These are phyloP conservation scores for Ditula angustiorana DNA, from an alignment of 2,888 invertebrate species.

Conservation along the genomic window DNA sequence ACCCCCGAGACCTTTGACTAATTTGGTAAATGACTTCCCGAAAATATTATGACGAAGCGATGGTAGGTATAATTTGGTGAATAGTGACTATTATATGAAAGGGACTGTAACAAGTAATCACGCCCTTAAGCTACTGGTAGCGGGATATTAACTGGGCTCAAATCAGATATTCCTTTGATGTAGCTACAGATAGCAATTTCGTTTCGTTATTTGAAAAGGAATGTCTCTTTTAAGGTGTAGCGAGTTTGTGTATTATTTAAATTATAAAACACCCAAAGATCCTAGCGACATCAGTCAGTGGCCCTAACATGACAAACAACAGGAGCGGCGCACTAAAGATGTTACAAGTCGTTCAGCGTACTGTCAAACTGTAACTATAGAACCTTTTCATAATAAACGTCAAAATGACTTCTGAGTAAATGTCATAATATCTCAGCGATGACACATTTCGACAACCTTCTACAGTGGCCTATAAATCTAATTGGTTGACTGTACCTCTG, in stretches of 20 bases:
- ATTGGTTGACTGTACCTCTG: no score
- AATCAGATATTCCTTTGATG: background rate
- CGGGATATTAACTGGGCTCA: background rate
- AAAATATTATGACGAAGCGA: slow-evolving; percentile 40
- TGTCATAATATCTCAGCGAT: no score
- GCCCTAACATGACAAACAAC: no score
- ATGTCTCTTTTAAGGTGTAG: background rate
- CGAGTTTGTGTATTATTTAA: background rate
- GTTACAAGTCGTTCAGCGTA: no score
- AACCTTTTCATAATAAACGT: no score
- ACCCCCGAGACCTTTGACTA: slow-evolving; percentile 55
- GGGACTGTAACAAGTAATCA: slow-evolving; percentile 3
- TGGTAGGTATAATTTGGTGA: slow-evolving; percentile 41
- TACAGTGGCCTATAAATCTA: no score
- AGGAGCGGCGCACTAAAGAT: no score
- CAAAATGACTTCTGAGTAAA: no score
- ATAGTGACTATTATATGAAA: slow-evolving; percentile 23
- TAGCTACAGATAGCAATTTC: background rate
- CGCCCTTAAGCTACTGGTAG: background rate
- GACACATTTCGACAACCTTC: no score
- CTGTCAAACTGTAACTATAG: no score
- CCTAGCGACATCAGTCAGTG: background rate
- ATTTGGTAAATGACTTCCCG: slow-evolving; percentile 53
- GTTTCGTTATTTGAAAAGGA: background rate
- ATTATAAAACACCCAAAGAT: background rate